A percentile compares a stretch with the other conserved stretches of the same genome.
These are phyloP conservation scores for Sebastes fasciatus DNA, from an alignment of 2,113 vertebrate genomes.

Conservation along the genomic window DNA sequence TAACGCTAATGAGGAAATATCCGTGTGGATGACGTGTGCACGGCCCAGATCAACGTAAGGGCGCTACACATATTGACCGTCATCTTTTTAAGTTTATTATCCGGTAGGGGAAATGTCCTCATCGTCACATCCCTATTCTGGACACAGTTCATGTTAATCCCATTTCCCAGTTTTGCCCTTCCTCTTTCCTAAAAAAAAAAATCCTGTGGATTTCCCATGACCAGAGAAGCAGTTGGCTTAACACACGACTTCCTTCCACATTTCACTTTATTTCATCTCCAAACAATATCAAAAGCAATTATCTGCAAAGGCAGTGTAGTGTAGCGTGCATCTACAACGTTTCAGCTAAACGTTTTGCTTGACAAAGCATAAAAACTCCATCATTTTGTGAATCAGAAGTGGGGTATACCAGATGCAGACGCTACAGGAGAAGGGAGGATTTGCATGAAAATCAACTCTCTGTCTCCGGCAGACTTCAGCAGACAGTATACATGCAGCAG, in stretches of 20 bases:
- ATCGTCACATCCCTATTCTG: background rate
- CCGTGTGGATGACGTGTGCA: too few species aligned
- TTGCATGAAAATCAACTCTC: conserved; percentile 48
- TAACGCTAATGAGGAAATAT: too few species aligned
- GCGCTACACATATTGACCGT: too few species aligned
- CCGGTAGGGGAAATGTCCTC: too few species aligned
- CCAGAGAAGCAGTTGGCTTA: background rate
- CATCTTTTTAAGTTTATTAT: too few species aligned
- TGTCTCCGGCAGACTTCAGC: conserved; percentile 25
- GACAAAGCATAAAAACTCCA: conserved; percentile 39
- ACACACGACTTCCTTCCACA: background rate
- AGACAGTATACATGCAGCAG: conserved; percentile 12
- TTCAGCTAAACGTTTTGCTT: conserved; percentile 42
- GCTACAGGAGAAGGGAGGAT: conserved; percentile 36
- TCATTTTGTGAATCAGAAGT: conserved; percentile 50
- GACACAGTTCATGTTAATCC: background rate
- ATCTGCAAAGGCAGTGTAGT: conserved; percentile 17
- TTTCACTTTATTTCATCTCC: conserved; percentile 19
- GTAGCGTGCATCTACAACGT: background rate
- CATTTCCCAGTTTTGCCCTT: background rate
- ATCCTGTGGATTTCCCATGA: background rate
- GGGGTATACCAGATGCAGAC: conserved; percentile 20
- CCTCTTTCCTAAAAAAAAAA: background rate
- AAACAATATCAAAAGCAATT: conserved; percentile 25
- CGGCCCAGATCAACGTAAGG: too few species aligned